Evolutionary conservation across 2,113 vertebrate species (phyloP).

Genomic region (Oncorhynchus tshawytscha): DNA sequence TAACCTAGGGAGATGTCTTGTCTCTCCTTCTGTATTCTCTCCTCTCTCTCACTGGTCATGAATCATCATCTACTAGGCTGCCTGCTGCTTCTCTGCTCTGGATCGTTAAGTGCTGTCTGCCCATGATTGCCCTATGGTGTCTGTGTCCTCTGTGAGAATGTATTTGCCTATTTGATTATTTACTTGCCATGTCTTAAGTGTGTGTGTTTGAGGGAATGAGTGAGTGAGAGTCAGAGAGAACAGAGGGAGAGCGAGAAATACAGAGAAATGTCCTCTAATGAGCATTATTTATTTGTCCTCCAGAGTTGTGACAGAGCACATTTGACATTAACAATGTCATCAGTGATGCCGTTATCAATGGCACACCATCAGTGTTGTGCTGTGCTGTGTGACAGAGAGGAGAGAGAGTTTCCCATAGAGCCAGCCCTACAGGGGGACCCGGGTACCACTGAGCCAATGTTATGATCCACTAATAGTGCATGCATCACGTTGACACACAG

Average conservation of each 20-base stretch:
- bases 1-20: slow-evolving; percentile 2
- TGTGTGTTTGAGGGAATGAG: not conserved
- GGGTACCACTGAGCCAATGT: slow-evolving; percentile 18
- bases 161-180: slow-evolving; percentile 41
- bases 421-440: slow-evolving; percentile 17
- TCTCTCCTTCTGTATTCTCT: slow-evolving; percentile 13
- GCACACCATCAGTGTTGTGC: slow-evolving; percentile 13
- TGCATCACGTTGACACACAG: slow-evolving; percentile 21
- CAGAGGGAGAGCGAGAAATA: not conserved
- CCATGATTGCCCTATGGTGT: slow-evolving; percentile 51
- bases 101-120: slow-evolving; percentile 50
- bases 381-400: slow-evolving; percentile 3
- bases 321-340: slow-evolving; percentile 23
- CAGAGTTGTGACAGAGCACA: slow-evolving; percentile 38
- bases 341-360: not conserved
- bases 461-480: slow-evolving; percentile 22
- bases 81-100: slow-evolving; percentile 37
- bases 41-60: slow-evolving; percentile 30
- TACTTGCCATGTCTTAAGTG: slow-evolving; percentile 26
- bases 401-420: slow-evolving; percentile 28
- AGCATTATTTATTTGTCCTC: slow-evolving; percentile 6
- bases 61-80: slow-evolving; percentile 51
- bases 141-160: slow-evolving; percentile 25
- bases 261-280: not conserved
- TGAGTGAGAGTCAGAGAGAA: not conserved